A percentile compares a stretch with the other conserved stretches of the same genome.
These are phyloP conservation scores for Macquaria australasica DNA, from an alignment of 2,113 vertebrate genomes.

Conservation along the genomic window DNA sequence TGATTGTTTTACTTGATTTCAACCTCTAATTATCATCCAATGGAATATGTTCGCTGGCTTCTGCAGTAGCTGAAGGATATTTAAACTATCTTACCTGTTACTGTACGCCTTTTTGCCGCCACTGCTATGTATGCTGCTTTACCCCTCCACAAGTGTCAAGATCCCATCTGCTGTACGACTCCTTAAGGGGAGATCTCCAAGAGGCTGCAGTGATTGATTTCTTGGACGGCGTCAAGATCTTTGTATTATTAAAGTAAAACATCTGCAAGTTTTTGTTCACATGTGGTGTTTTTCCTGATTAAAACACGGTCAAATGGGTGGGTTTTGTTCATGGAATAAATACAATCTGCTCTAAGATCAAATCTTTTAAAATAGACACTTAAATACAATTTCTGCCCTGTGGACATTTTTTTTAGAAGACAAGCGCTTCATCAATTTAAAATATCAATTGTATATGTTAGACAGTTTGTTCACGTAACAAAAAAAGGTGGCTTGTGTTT, in stretches of 20 bases:
- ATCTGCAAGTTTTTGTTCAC: neutral
- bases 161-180: neutral
- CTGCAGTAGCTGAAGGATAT: neutral
- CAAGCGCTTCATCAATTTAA: neutral
- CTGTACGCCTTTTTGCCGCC: neutral
- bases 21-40: neutral
- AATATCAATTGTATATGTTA: neutral
- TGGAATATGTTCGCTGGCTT: neutral
- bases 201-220: neutral
- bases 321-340: constrained; percentile 24
- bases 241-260: neutral
- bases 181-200: neutral
- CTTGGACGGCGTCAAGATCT: neutral
- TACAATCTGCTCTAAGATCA: constrained; percentile 11
- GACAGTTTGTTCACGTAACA: constrained; percentile 7
- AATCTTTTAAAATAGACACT: constrained; percentile 15
- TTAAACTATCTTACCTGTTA: neutral
- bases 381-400: constrained; percentile 6
- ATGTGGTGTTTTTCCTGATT: neutral
- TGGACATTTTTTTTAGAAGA: constrained; percentile 3
- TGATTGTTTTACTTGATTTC: neutral
- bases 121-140: neutral
- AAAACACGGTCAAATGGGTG: neutral
- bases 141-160: neutral
- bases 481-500: constrained; percentile 20